These are phyloP conservation scores for Hippocampus zosterae DNA, from an alignment of 2,113 vertebrate genomes.

Conservation along the genomic window DNA sequence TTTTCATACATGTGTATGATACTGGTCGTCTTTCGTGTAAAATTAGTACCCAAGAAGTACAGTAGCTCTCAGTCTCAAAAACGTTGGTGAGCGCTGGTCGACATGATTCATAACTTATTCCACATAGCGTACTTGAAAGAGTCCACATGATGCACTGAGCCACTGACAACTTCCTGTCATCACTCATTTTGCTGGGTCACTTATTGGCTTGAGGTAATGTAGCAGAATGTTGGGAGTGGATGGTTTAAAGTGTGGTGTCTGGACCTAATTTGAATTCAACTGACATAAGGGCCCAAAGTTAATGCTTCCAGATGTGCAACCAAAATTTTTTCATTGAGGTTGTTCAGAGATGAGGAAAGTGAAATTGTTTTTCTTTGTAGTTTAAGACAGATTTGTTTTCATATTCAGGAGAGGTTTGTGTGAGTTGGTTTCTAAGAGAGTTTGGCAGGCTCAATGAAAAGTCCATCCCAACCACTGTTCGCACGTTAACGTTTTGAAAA, in stretches of 20 bases:
- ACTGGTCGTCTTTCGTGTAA: background rate
- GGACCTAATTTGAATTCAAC: constrained; percentile 30
- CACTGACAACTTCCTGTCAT: constrained; percentile 20
- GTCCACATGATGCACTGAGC: constrained; percentile 29
- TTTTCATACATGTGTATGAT: background rate
- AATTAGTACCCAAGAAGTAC: background rate
- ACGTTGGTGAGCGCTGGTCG: background rate
- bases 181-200: constrained; percentile 15
- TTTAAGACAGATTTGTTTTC: background rate
- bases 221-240: constrained; percentile 14
- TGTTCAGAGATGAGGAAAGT: constrained; percentile 14
- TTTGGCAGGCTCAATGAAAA: background rate
- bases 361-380: background rate
- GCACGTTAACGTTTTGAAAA: background rate
- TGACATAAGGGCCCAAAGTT: constrained; percentile 27
- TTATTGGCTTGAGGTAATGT: background rate
- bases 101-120: constrained; percentile 1
- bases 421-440: background rate
- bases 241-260: constrained; percentile 8
- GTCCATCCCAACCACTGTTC: background rate
- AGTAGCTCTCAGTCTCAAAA: too few relatives aligned
- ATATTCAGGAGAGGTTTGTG: background rate
- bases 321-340: constrained; percentile 22
- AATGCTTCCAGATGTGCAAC: constrained; percentile 16
- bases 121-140: constrained; percentile 19